Conservation (phyloP, 2,797 vertebrate genomes). For the Gobionotothen gibberifrons region DNA sequence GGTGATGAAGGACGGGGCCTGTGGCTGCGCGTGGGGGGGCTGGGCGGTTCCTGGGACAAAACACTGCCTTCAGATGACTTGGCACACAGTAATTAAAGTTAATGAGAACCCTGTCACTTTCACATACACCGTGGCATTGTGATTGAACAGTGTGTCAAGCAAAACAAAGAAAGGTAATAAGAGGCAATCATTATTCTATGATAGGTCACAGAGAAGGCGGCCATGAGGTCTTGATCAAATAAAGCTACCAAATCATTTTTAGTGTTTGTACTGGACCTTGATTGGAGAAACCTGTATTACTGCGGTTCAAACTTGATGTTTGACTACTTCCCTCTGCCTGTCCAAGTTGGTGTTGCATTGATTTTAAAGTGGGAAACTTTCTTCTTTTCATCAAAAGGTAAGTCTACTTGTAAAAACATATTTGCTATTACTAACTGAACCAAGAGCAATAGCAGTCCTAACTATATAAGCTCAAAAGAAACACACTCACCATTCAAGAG, state of each 20-base stretch:
- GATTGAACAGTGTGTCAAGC: slow-evolving; percentile 50
- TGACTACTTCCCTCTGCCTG: not conserved
- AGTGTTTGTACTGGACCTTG: slow-evolving; percentile 17
- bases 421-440: not conserved
- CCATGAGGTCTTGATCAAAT: slow-evolving; percentile 40
- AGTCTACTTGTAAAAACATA: not conserved
- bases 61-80: slow-evolving; percentile 62
- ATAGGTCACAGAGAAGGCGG: slow-evolving; percentile 44
- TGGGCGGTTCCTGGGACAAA: slow-evolving; percentile 53
- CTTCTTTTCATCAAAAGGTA: not conserved
- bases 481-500: slow-evolving; percentile 11
- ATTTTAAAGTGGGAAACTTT: slow-evolving; percentile 8
- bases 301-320: slow-evolving; percentile 23
- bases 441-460: not conserved
- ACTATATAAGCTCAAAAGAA: not conserved
- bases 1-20: slow-evolving; percentile 77
- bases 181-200: slow-evolving; percentile 47
- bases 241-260: slow-evolving; percentile 32
- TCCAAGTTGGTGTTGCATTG: not conserved
- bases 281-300: slow-evolving; percentile 1
- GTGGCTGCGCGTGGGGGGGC: slow-evolving; percentile 26
- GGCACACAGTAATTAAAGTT: slow-evolving; percentile 70
- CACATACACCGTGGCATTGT: slow-evolving; percentile 41
- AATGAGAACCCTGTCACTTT: slow-evolving; percentile 68
- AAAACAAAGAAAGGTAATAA: slow-evolving; percentile 62